A percentile compares a stretch with the other conserved stretches of the same genome.
Evolutionary conservation across 2,113 vertebrate species (phyloP).

Genomic region (Cyanoliseus patagonus): DNA sequence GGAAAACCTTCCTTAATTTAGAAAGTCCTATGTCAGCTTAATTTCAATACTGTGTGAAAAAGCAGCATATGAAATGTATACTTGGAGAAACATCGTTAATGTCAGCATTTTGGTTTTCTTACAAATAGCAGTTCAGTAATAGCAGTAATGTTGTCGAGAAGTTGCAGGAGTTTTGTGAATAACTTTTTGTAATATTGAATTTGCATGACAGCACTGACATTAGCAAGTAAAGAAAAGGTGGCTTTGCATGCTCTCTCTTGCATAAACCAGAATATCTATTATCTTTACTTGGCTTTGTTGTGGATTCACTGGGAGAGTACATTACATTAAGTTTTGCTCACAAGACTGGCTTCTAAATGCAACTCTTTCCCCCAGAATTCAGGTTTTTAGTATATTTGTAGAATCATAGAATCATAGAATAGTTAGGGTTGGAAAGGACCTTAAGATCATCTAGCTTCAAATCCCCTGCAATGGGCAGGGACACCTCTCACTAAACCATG

Average conservation of each 20-base stretch:
- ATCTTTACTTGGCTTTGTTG: not conserved
- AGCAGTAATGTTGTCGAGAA: not conserved
- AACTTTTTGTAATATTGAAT: not conserved
- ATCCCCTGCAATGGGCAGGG: no score
- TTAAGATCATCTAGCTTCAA: no score
- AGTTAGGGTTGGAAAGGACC: no score
- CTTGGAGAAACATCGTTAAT: not conserved
- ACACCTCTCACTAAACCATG: no score
- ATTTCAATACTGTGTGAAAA: not conserved
- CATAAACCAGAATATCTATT: not conserved
- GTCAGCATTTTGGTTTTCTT: slow-evolving; percentile 20
- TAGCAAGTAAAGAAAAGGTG: slow-evolving; percentile 8
- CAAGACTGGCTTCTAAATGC: not conserved
- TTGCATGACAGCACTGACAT: not conserved
- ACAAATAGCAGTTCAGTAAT: not conserved
- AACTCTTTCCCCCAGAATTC: not conserved
- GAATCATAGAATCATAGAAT: no score
- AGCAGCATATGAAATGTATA: not conserved
- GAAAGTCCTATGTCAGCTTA: not conserved
- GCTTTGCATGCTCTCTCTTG: not conserved
- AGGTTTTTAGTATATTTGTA: not conserved
- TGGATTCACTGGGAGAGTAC: not conserved
- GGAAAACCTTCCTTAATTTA: not conserved
- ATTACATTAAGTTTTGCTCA: not conserved
- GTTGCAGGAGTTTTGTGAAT: not conserved